Percentiles rank a stretch among this genome's conserved stretches.
Conservation (phyloP, 1,140 invertebrate species). For the Aporrectodea caliginosa region DNA sequence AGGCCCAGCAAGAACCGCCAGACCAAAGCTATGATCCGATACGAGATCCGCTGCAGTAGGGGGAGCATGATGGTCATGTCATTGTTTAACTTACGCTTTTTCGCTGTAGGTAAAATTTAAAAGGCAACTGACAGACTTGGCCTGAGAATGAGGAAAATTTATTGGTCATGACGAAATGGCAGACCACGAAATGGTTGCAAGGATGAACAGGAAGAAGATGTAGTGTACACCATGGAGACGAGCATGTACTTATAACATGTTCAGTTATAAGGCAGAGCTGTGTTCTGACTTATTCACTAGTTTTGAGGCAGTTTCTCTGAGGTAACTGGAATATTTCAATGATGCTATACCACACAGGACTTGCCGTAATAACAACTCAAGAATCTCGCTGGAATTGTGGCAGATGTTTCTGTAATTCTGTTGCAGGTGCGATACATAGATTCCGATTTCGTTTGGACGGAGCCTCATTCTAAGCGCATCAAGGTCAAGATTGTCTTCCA, state of each 20-base stretch:
- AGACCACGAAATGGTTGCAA: too few relatives aligned
- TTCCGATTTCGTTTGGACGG: slow-evolving; percentile 97
- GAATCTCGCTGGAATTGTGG: neutral
- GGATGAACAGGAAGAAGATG: neutral
- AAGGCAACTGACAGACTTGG: neutral
- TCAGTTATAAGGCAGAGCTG: neutral
- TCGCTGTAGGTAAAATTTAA: neutral
- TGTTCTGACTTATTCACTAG: neutral
- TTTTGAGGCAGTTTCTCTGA: too few relatives aligned
- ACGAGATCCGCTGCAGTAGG: too few relatives aligned
- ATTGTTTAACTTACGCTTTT: neutral
- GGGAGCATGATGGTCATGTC: neutral
- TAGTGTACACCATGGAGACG: neutral
- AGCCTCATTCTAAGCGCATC: slow-evolving; percentile 95
- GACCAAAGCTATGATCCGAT: too few relatives aligned
- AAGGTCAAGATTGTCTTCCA: slow-evolving; percentile 97
- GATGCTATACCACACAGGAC: neutral
- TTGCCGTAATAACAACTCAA: neutral
- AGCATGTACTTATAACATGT: neutral
- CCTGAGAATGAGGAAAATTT: neutral
- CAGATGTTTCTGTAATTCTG: slow-evolving; percentile 22
- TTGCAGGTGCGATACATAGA: slow-evolving; percentile 70
- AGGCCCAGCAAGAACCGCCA: too few relatives aligned
- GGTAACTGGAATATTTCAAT: slow-evolving; percentile 1
- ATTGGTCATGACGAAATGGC: neutral